Base-by-base conservation (phyloP, 2,888 invertebrate species). In the Dryobotodes eremita region DNA sequence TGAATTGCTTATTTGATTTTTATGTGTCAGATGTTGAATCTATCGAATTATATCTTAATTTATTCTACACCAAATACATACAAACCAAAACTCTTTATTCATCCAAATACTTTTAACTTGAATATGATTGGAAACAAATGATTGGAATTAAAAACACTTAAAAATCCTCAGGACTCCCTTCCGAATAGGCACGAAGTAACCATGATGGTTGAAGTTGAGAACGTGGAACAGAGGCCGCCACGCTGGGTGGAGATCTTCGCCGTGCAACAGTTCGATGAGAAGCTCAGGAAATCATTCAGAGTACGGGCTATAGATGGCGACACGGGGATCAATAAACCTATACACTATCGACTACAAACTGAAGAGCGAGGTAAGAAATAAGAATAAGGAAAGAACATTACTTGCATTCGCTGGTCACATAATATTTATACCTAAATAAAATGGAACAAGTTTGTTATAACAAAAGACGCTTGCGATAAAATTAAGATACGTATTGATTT, bases 281-380 rank as follows among this genome's bases (percentile, higher is more conserved):
- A 97, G 89, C 92, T 94, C 0, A 46, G 75, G 0, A 93, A 92
- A 85, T 85, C 86, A 31, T 97, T 97, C 90, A 87, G 87, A 4
- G 96, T 98, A 1, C 89, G 92, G 42, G 98, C 98, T 10, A 96
- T 97, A 36, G 98, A 98, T 89, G 98, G 98, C 1, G 98, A 98
- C 92, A 97, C 97, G 1, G 97, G 97, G 48, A 96, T 98, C 74
- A 94, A 97, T 87, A 96, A 95, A 78, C 91, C 93, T 6, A 97
- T 98, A 68, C 91, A 94, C 82, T 98, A 98, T 88, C 91, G 91
- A 57, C 91, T 97, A 6, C 92, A 93, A 73, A 95, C 93, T 6
- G 91, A 86, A 10, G 93, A 93, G 71, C 92, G 92, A 83, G 96
- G 97, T 97, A 92, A 89, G 88, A 75, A 77, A 69, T 31, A 65